phyloP scores from a whole-genome alignment of 1,140 invertebrate genomes.

The Meloidogyne chitwoodi region DNA sequence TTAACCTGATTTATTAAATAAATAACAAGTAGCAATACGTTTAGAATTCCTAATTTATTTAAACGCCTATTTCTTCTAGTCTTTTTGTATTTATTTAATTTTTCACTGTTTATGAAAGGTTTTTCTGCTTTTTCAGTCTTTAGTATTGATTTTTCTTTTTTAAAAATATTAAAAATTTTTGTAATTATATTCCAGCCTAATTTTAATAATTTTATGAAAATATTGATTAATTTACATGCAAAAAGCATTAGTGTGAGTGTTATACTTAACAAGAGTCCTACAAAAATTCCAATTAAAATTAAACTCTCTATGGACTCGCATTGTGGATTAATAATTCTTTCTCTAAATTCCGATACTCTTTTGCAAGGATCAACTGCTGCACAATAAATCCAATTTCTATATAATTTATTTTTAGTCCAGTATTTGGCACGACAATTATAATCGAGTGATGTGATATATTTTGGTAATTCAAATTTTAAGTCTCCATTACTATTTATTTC shows the following conservation, averaged over 20 bases:
- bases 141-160: not conserved
- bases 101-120: too few relatives aligned
- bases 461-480: not conserved
- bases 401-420: not conserved
- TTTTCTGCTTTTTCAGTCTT: not conserved
- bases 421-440: too few relatives aligned
- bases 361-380: not conserved
- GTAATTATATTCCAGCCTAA: not conserved
- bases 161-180: too few relatives aligned
- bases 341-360: not conserved
- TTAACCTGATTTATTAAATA: not conserved
- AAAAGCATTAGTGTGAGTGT: not conserved
- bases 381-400: not conserved
- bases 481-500: not conserved
- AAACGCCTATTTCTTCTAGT: not conserved
- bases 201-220: not conserved
- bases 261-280: not conserved
- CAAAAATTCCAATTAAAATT: not conserved
- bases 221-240: not conserved
- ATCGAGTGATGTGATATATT: too few relatives aligned
- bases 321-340: not conserved
- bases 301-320: not conserved
- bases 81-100: not conserved
- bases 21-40: not conserved
- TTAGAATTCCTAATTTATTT: not conserved